A percentile compares a stretch with the other conserved stretches of the same genome.
Evolutionary conservation across 1,140 invertebrate species (phyloP).

Genomic region (Drosophila kepulauana): DNA sequence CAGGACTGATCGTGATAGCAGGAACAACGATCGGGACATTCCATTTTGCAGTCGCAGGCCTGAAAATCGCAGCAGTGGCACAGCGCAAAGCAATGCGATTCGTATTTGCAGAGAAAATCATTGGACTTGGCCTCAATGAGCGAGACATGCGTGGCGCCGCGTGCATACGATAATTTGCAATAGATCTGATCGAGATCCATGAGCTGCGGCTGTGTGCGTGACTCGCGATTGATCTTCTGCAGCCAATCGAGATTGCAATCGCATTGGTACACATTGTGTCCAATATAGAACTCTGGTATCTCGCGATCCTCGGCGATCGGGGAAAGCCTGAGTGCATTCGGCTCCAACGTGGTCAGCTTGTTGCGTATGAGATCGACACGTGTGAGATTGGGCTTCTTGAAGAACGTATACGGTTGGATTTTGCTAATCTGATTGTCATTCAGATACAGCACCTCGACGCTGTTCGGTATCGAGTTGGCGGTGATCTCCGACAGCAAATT

Average conservation of each 20-base stretch:
- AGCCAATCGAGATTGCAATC: slow-evolving; percentile 91
- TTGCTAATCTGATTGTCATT: slow-evolving; percentile 94
- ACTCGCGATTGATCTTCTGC: slow-evolving; percentile 91
- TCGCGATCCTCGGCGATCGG: slow-evolving; percentile 90
- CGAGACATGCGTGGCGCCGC: slow-evolving; percentile 91
- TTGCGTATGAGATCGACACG: slow-evolving; percentile 94
- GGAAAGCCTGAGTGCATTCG: slow-evolving; percentile 93
- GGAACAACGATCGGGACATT: slow-evolving; percentile 95
- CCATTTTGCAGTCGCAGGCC: slow-evolving; percentile 98
- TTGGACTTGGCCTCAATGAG: slow-evolving; percentile 93
- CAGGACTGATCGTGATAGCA: slow-evolving; percentile 97
- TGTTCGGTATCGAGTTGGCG: slow-evolving; percentile 93
- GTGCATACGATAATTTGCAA: slow-evolving; percentile 94
- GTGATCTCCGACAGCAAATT: slow-evolving; percentile 95
- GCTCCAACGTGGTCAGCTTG: slow-evolving; percentile 92
- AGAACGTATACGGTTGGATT: slow-evolving; percentile 96
- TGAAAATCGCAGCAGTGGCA: slow-evolving; percentile 98
- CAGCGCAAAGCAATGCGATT: slow-evolving; percentile 94
- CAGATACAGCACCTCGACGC: slow-evolving; percentile 93
- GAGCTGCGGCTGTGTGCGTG: slow-evolving; percentile 93
- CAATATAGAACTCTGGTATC: slow-evolving; percentile 96
- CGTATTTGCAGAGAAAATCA: slow-evolving; percentile 96
- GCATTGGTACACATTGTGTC: slow-evolving; percentile 95
- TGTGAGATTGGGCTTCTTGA: slow-evolving; percentile 95
- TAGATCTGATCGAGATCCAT: slow-evolving; percentile 95